Percentiles rank a stretch among this genome's conserved stretches.
Conservation (phyloP, 1,140 invertebrate species). For the Tigriopus japonicus region DNA sequence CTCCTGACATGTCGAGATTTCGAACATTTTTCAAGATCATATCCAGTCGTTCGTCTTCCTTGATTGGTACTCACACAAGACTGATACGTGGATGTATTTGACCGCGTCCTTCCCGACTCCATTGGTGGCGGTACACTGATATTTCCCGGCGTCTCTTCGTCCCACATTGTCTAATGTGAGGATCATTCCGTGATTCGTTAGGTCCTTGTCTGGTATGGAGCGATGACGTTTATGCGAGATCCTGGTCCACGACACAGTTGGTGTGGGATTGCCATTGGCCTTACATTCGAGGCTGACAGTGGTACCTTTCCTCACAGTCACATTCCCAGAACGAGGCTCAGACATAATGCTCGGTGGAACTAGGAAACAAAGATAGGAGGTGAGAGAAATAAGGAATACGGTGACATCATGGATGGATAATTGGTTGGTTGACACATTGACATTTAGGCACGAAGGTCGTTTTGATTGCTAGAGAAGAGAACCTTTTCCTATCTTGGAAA, state of each 20-base stretch:
- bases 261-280: conserved; percentile 18
- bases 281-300: conserved; percentile 18
- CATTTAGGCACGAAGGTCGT: no score
- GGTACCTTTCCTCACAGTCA: conserved; percentile 14
- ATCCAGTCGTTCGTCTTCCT: no score
- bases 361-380: not conserved
- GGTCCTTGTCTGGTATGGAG: not conserved
- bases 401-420: no score
- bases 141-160: not conserved
- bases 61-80: conserved; percentile 1
- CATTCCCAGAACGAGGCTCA: not conserved
- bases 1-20: no score
- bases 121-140: not conserved
- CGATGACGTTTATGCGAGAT: not conserved
- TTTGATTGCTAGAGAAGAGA: no score
- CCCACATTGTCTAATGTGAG: conserved; percentile 5
- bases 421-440: no score
- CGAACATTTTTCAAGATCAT: no score
- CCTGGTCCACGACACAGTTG: conserved; percentile 18
- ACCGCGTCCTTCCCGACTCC: not conserved
- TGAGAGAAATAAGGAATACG: no score
- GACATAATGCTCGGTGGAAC: conserved; percentile 6
- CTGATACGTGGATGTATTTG: not conserved
- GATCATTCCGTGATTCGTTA: not conserved
- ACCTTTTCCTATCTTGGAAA: no score